These are phyloP conservation scores for Poecilobothrus nobilitatus DNA, from an alignment of 2,888 invertebrate genomes.

Conservation along the genomic window DNA sequence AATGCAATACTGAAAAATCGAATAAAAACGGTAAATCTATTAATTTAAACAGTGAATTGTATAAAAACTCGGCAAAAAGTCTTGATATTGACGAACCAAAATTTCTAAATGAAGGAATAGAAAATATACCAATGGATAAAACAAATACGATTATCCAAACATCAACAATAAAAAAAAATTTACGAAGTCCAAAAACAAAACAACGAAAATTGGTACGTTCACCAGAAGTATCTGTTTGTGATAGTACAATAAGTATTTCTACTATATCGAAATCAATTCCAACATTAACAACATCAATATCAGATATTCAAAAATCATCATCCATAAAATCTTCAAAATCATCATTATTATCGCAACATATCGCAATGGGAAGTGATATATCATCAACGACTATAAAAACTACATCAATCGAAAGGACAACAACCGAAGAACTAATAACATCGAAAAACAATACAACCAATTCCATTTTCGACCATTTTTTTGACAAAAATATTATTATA, in stretches of 20 bases:
- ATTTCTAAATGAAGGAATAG: neutral
- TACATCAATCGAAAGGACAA: constrained; percentile 14
- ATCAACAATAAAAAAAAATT: neutral
- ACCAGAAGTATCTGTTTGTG: constrained; percentile 14
- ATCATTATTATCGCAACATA: constrained; percentile 27
- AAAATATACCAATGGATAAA: neutral
- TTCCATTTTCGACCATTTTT: constrained; percentile 8
- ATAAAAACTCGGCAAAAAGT: too few species aligned
- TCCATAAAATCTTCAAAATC: neutral
- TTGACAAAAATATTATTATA: constrained; percentile 10
- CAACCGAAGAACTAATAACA: constrained; percentile 22
- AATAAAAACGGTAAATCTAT: neutral
- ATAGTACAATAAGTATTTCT: neutral
- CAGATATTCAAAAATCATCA: too few species aligned
- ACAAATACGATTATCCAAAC: neutral
- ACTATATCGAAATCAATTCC: neutral
- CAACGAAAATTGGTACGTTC: constrained; percentile 18
- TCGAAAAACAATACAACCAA: constrained; percentile 17
- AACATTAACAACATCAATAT: neutral
- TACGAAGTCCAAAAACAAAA: neutral
- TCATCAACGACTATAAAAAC: constrained; percentile 14
- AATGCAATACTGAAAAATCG: neutral
- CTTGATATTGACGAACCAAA: neutral
- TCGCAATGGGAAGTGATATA: constrained; percentile 26
- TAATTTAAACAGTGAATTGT: neutral